Percentiles rank a stretch among this genome's conserved stretches.
Conservation (phyloP, 2,113 vertebrate species). For the Coreoperca whiteheadi region DNA sequence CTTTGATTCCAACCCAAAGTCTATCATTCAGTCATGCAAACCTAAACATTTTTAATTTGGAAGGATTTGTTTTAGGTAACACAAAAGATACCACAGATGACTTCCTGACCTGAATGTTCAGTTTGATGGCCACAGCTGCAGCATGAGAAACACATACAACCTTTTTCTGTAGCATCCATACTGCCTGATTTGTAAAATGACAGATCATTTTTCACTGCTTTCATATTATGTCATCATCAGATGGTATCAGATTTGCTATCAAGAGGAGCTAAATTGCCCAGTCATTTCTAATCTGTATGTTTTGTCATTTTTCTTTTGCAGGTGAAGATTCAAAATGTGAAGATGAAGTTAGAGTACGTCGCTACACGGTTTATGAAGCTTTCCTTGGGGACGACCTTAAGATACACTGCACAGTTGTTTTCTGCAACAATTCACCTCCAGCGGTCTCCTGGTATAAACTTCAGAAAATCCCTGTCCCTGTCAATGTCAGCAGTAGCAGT, state of each 20-base stretch:
- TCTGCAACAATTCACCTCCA: background rate
- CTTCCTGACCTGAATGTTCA: background rate
- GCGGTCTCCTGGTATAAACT: constrained; percentile 64
- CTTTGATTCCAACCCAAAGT: background rate
- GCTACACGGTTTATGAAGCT: accelerated
- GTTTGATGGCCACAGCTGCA: constrained; percentile 17
- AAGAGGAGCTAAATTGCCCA: background rate
- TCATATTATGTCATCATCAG: background rate
- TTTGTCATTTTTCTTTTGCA: background rate
- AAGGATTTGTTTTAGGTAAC: background rate
- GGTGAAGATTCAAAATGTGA: too few relatives aligned
- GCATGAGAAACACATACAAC: background rate
- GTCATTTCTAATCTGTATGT: background rate
- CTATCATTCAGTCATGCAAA: background rate
- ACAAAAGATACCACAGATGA: background rate
- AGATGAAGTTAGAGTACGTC: too few relatives aligned
- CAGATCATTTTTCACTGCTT: background rate
- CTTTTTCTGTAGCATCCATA: background rate
- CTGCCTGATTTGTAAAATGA: background rate
- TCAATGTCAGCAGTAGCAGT: background rate
- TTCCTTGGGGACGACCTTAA: background rate
- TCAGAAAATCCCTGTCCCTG: accelerated
- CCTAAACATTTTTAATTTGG: background rate
- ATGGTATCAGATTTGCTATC: background rate
- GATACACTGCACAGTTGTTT: constrained; percentile 61